Base-by-base conservation (phyloP, 92 coral and sea anemone species). In the Porites lobata region DNA sequence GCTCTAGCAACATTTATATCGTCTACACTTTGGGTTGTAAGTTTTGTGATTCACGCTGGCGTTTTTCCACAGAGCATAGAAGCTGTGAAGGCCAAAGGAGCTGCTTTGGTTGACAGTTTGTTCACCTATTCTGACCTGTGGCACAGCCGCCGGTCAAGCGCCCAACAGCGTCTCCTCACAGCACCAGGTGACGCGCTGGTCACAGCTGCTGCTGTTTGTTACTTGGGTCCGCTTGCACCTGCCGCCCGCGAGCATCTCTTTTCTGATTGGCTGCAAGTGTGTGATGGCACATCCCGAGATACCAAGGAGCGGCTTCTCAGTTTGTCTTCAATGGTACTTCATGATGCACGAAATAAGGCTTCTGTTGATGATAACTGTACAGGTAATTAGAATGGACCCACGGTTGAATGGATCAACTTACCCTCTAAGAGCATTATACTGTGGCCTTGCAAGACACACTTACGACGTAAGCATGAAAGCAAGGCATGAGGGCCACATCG, bases 181-280 rank as follows among this genome's bases (percentile, higher is more conserved):
- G 93, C 96, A 52, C 94, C 97, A 24, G 99, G 98, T 50, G 99
- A 98, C 87, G 95, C 99, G n/a, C 78, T 98, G 81, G 87, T 98
- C 69, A 86, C 94, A 17, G 96, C 99, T 14, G 98, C 98, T 4
- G 87, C 92, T 52, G 96, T 96, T 8, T 98, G 99, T 63, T 98
- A 98, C 86, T 83, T 96, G n/a, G 99, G 98, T 21, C 96, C 99
- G 1, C 91, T 98, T 29, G 88, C 68, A 15, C 94, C 88, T 7
- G 94, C 70, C 52, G 91, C 94, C 50, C 95, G 99, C 4, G 95
- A 90, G 8, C 94, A 98, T 65, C 96, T 98, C 75, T 94, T 95
- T 56, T 29, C 77, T 68, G 99, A 98, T 68, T 98, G 98, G 99
- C 69, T 96, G 69, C 77, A 89, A 47, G 98, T 94, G 8, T 96